Evolutionary conservation across 2,888 invertebrate species (phyloP).

Genomic region (Phortica magna): DNA sequence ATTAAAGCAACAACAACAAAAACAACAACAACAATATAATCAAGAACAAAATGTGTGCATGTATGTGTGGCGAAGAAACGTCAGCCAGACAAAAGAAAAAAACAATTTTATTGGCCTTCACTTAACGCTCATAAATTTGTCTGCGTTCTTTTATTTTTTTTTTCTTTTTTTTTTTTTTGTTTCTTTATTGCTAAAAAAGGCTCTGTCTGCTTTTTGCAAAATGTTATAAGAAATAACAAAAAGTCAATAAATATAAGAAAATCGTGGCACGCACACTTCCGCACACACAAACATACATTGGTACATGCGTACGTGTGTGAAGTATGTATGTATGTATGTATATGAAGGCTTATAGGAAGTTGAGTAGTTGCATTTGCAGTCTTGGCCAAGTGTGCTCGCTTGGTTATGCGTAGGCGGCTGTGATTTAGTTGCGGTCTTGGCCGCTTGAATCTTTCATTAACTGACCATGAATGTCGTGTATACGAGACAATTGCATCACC

Average conservation of each 20-base stretch:
- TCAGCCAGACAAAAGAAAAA: slow-evolving; percentile 59
- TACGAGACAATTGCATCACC: too few relatives aligned
- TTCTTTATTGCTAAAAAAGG: too few relatives aligned
- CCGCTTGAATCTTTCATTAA: too few relatives aligned
- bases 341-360: not conserved
- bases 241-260: slow-evolving; percentile 16
- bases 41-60: not conserved
- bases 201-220: slow-evolving; percentile 28
- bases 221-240: slow-evolving; percentile 41
- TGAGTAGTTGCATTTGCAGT: too few relatives aligned
- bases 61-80: slow-evolving; percentile 31
- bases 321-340: not conserved
- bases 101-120: slow-evolving; percentile 70
- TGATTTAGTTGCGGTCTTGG: too few relatives aligned
- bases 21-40: slow-evolving; percentile 21
- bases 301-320: too few relatives aligned
- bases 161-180: too few relatives aligned
- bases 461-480: too few relatives aligned
- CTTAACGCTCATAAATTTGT: slow-evolving; percentile 72
- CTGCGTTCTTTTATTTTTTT: slow-evolving; percentile 50
- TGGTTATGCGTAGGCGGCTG: too few relatives aligned
- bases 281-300: not conserved
- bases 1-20: slow-evolving; percentile 31
- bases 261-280: not conserved
- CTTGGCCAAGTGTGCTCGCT: too few relatives aligned